Percentiles rank a stretch among this genome's conserved stretches.
Evolutionary conservation across 2,113 vertebrate species (phyloP).

Genomic region (Oncorhynchus gorbuscha): DNA sequence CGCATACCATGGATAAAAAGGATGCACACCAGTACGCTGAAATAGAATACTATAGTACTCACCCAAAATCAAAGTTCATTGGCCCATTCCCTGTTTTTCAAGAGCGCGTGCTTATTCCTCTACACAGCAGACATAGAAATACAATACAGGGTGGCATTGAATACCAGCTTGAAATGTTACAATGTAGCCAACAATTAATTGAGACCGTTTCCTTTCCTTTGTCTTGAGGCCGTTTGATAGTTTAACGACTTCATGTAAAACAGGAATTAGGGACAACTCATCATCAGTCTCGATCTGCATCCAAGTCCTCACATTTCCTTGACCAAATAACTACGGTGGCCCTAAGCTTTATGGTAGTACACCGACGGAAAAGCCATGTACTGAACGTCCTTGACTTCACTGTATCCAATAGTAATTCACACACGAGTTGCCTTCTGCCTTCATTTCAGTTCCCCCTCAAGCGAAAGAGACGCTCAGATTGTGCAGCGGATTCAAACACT

Average conservation of each 20-base stretch:
- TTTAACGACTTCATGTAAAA: conserved; percentile 33
- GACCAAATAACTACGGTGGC: too few species aligned
- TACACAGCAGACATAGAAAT: conserved; percentile 8
- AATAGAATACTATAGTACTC: conserved; percentile 18
- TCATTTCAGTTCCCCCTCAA: background rate
- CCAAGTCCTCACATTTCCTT: background rate
- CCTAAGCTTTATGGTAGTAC: too few species aligned
- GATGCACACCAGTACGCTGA: conserved; percentile 11
- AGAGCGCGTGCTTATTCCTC: background rate
- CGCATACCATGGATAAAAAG: conserved; percentile 55
- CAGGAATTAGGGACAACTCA: background rate
- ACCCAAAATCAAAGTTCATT: conserved; percentile 44
- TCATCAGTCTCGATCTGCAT: background rate
- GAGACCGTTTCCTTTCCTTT: conserved; percentile 43
- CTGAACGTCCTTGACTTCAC: conserved; percentile 64
- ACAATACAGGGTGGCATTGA: background rate
- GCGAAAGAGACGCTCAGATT: conserved; percentile 2
- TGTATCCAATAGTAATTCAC: background rate
- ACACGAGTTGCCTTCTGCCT: conserved; percentile 12
- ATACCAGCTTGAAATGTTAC: conserved; percentile 27
- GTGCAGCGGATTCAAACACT: conserved; percentile 10
- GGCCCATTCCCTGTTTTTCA: conserved; percentile 17
- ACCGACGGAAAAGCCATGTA: conserved; percentile 48
- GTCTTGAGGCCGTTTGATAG: conserved; percentile 29
- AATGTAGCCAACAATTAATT: conserved; percentile 42